Evolutionary conservation across 2,888 invertebrate species (phyloP).

Genomic region (Aphidoletes aphidimyza): DNA sequence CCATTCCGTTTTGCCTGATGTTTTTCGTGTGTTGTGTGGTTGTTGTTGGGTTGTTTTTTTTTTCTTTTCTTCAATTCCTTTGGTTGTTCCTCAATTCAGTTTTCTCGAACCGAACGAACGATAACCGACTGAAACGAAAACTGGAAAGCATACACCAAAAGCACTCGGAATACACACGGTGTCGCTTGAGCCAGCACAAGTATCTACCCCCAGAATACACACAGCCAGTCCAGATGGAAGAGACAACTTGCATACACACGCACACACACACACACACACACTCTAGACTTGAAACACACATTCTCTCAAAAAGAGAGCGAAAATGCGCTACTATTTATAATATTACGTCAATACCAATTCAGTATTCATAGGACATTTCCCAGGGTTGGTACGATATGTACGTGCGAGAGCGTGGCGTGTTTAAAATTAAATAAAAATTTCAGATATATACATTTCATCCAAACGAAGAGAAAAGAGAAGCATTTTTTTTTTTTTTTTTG

Average conservation of each 20-base stretch:
- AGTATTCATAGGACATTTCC: slow-evolving; percentile 47
- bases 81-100: no score
- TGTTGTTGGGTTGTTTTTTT: no score
- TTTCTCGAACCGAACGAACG: no score
- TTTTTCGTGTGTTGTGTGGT: no score
- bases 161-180: no score
- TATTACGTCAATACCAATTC: slow-evolving; percentile 49
- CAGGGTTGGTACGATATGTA: slow-evolving; percentile 51
- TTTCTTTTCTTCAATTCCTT: not conserved
- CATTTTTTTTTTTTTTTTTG: no score
- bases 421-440: slow-evolving; percentile 35
- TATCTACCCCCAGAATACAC: slow-evolving; percentile 34
- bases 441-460: not conserved
- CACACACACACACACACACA: not conserved
- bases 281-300: not conserved
- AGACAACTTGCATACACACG: not conserved
- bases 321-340: slow-evolving; percentile 51
- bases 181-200: no score
- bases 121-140: no score
- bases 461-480: no score
- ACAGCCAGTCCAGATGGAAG: not conserved
- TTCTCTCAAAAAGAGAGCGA: slow-evolving; percentile 49
- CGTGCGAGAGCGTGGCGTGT: slow-evolving; percentile 51
- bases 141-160: no score
- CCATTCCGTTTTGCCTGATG: slow-evolving; percentile 3